Base-by-base conservation (phyloP, 2,113 vertebrate genomes). In the Ictidomys tridecemlineatus region DNA sequence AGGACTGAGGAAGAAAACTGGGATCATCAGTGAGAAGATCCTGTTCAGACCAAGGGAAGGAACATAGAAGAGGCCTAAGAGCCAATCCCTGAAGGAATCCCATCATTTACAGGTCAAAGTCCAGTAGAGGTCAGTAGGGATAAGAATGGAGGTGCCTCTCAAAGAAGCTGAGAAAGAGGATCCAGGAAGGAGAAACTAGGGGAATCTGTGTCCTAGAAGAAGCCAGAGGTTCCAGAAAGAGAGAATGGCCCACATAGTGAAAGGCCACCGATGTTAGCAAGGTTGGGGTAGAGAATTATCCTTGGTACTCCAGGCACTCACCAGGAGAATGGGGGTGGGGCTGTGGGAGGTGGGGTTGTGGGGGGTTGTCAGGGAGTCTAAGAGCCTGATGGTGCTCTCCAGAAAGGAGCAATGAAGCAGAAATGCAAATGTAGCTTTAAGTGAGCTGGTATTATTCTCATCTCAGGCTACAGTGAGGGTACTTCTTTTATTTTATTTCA, bases 381-480 rank as follows among this genome's bases (percentile, higher is more conserved):
- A 26, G 48, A 78, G 77, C 30, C 58, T 82, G 18, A 18, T 5
- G 24, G 13, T 56, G 16, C n/a, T 82, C 48, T 56, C 22, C 6
- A 42, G 69, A 58, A 20, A 92, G 42, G 8, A 26, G 48, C 42
- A 22, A 28, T 1, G 51, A 85, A 48, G 34, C 63, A 37, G 39
- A 16, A 37, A 12, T 28, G 53, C 58, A 76, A 24, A 77, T 28
- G 53, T 16, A 32, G 26, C 58, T 63, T 51, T 74, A 26, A 42
- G 82, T 22, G 45, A 89, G 69, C 10, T 2, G 3, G 45, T 42
- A 7, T 11, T 37, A 4, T 34, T 80, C 67, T 85, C 34, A 37
- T 37, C 45, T 51, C 61, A 8, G n/a, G 20, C n/a, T 70, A 18
- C 18, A 11, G 2, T 48, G 37, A 0, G 0, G 13, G 26, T 1